Conservation (phyloP, 2,797 vertebrate species). For the Jordanella pulchra region DNA sequence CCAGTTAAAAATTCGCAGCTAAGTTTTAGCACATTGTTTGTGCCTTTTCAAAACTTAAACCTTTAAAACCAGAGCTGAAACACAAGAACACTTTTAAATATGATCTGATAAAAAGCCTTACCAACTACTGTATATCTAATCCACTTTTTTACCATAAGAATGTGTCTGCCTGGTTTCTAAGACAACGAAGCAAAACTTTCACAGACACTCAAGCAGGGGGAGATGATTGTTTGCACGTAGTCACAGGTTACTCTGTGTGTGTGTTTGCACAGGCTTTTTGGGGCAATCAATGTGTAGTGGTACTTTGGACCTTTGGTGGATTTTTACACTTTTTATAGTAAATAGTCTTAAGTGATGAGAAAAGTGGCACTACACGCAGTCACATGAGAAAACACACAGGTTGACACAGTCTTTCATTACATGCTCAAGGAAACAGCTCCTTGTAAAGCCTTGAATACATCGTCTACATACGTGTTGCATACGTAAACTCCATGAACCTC, state of each 20-base stretch:
- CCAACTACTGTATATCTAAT: not conserved
- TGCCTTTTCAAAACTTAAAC: not conserved
- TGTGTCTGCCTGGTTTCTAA: not conserved
- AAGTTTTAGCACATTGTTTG: not conserved
- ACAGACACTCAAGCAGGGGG: not conserved
- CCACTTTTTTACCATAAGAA: not conserved
- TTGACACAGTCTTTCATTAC: constrained; percentile 20
- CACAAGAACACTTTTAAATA: not conserved
- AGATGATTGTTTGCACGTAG: constrained; percentile 9
- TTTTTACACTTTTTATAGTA: constrained; percentile 6
- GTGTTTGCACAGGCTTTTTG: constrained; percentile 17
- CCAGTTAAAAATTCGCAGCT: not conserved
- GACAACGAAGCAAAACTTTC: constrained; percentile 1
- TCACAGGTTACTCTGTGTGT: constrained; percentile 6
- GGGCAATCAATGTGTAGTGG: constrained; percentile 22
- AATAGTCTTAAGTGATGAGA: constrained; percentile 18
- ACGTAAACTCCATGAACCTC: constrained; percentile 53
- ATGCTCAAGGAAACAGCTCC: constrained; percentile 24
- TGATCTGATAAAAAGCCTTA: not conserved
- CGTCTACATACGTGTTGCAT: constrained; percentile 28
- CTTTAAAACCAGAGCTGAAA: not conserved
- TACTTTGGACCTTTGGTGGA: constrained; percentile 46
- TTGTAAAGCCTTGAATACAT: constrained; percentile 24
- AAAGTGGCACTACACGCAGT: constrained; percentile 27
- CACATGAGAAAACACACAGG: constrained; percentile 22